These are phyloP conservation scores for Chrysaora quinquecirrha DNA, from an alignment of 30 jellyfish, hydroid and myxozoan species.

Conservation along the genomic window DNA sequence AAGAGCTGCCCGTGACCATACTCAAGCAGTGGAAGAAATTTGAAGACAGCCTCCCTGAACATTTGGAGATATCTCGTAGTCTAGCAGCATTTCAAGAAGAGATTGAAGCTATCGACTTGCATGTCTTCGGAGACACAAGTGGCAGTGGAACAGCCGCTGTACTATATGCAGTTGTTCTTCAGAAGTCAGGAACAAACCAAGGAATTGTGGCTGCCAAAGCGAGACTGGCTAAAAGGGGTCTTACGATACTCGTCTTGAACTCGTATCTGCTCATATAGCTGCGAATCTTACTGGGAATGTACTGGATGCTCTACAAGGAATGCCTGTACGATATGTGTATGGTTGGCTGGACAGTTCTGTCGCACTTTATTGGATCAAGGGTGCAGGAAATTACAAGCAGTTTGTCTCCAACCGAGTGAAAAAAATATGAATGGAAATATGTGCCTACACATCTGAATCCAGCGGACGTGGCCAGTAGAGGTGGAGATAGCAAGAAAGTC, in stretches of 20 bases:
- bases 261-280: constrained; percentile 49
- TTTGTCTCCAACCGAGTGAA: constrained; percentile 59
- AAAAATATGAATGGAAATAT: constrained; percentile 54
- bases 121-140: constrained; percentile 53
- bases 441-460: constrained; percentile 41
- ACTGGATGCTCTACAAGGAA: constrained; percentile 3
- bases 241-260: constrained; percentile 63
- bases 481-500: neutral
- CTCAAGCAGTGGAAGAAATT: constrained; percentile 21
- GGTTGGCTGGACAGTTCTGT: constrained; percentile 63
- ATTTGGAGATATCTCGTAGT: constrained; percentile 23
- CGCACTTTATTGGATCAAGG: constrained; percentile 44
- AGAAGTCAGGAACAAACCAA: constrained; percentile 19
- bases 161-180: constrained; percentile 42
- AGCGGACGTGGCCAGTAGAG: constrained; percentile 61
- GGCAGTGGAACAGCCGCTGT: constrained; percentile 34
- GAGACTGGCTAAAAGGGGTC: constrained; percentile 28
- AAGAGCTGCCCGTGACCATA: constrained; percentile 7
- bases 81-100: constrained; percentile 16
- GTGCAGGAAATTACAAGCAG: constrained; percentile 20
- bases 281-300: constrained; percentile 38
- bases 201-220: constrained; percentile 49
- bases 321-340: neutral
- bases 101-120: constrained; percentile 23
- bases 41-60: constrained; percentile 1